Base-by-base conservation (phyloP, 2,888 invertebrate species). In the Tetanocera ferruginea region DNA sequence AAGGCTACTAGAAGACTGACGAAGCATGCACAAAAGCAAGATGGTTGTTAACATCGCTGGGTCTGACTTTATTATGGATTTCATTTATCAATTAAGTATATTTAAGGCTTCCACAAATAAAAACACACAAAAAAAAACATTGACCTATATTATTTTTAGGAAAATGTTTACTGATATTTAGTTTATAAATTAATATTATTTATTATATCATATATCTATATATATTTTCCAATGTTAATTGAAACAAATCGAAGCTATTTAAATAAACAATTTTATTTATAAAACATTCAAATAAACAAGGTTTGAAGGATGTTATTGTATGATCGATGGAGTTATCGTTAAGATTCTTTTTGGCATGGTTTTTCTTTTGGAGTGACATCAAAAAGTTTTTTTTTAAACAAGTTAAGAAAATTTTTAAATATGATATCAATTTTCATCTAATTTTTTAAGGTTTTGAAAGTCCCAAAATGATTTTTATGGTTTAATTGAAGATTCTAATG, bases 1-100 rank as follows among this genome's bases (percentile, higher is more conserved):
- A 86, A 78, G 89, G 88, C 78, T 88, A 89, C 82, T 88, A 82
- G 84, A 60, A 31, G 25, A 64, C 57, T 52, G 28, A 37, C 14
- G 60, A 49, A 52, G n/a, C 1, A 19, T 19, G 6, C 8, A 1
- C 43, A 11, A 11, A 11, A 11, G 5, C 6, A 60, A 23, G 19
- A 31, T 8, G 60, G 9, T 25, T 23, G 62, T 51, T 5, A 9
- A 14, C 14, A 37, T 4, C 34, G 66, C 25, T 64, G 64, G 25
- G 62, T 62, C 34, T 77, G 66, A 31, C 49, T 55, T 11, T n/a
- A 69, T 66, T 43, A 74, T 76, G 60, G 70, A 77, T 77, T 77
- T 76, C 25, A 31, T 71, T 77, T 14, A 37, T 66, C 14, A 49
- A 73, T 60, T 43, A 23, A 43, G 69, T 77, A 71, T 31, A 25